phyloP scores from a whole-genome alignment of 2,113 vertebrate species.

The Rostratula benghalensis region DNA sequence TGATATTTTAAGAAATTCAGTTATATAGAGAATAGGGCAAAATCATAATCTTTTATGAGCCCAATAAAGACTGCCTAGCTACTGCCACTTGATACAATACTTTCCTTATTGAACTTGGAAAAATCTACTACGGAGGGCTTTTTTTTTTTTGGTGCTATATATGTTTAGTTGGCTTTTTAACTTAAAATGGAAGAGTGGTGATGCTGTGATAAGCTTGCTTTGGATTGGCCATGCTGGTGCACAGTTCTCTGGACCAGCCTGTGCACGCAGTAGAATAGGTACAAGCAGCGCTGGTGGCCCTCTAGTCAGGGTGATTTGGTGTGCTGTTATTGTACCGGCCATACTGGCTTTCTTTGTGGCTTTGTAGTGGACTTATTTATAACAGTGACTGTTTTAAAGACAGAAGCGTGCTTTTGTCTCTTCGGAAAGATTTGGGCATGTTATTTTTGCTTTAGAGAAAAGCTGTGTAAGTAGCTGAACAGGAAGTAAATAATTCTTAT shows the following conservation, averaged over 20 bases:
- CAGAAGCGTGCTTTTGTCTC: neutral
- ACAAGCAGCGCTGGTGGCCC: neutral
- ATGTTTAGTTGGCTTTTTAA: constrained; percentile 3
- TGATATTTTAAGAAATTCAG: constrained; percentile 67
- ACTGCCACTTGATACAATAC: constrained; percentile 33
- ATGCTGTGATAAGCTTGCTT: neutral
- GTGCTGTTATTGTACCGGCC: neutral
- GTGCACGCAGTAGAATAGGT: accelerated
- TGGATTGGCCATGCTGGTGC: neutral
- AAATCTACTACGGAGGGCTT: neutral
- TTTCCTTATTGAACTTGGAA: constrained; percentile 46
- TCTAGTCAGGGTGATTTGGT: neutral
- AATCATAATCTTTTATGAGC: constrained; percentile 61
- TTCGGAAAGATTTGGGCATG: neutral
- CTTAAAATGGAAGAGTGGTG: neutral
- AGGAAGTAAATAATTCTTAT: neutral
- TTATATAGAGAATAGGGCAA: constrained; percentile 55
- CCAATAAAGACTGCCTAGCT: constrained; percentile 53
- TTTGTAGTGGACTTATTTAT: neutral
- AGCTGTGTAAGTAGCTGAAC: neutral
- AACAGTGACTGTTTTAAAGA: neutral
- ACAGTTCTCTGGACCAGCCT: neutral
- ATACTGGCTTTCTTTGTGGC: neutral
- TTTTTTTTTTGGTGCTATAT: neutral
- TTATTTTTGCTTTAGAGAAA: neutral